A percentile compares a stretch with the other conserved stretches of the same genome.
These are phyloP conservation scores for Phylloscopus whistleri DNA, from an alignment of 2,113 vertebrate genomes.

Conservation along the genomic window DNA sequence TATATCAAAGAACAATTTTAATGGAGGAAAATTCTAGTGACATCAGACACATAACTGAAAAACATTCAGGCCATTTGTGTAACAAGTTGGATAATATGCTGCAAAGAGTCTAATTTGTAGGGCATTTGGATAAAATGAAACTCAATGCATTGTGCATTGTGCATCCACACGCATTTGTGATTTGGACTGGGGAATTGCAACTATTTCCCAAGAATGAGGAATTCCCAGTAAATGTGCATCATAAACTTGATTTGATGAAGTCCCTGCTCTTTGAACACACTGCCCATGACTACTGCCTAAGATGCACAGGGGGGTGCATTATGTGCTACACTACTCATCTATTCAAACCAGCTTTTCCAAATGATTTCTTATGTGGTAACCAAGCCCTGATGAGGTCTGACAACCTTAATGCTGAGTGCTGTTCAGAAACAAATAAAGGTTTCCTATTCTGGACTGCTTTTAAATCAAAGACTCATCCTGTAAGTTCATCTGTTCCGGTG, in stretches of 20 bases:
- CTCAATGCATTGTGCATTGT: rapidly evolving
- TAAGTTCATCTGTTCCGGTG: rapidly evolving
- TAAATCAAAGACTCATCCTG: neutral
- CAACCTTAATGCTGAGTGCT: neutral
- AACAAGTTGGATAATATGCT: neutral
- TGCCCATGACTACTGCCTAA: rapidly evolving
- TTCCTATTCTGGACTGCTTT: neutral
- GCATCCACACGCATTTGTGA: rapidly evolving
- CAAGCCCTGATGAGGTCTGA: neutral
- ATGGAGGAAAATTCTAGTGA: neutral
- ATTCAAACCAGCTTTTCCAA: neutral
- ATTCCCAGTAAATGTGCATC: neutral
- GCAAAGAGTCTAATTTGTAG: neutral
- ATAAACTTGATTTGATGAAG: neutral
- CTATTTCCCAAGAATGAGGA: neutral
- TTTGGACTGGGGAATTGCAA: neutral
- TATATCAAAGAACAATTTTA: neutral
- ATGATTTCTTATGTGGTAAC: neutral
- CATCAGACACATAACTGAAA: neutral
- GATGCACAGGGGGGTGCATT: neutral
- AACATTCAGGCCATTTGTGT: neutral
- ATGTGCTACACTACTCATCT: neutral
- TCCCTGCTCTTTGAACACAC: neutral
- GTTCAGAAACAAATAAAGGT: neutral
- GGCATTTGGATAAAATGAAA: neutral